phyloP scores from a whole-genome alignment of 2,888 invertebrate genomes.

The Pegoplata infirma region DNA sequence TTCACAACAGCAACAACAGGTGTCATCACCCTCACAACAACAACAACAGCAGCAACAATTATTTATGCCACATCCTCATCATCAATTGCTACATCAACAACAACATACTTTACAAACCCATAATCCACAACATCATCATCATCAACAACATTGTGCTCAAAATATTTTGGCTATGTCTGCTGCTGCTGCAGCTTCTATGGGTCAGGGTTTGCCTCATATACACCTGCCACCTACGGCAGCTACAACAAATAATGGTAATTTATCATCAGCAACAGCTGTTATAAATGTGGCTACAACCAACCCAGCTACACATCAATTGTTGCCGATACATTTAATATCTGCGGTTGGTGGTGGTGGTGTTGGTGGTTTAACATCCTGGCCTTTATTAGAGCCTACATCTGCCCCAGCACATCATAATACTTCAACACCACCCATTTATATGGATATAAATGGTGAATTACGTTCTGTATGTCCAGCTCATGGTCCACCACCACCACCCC shows the following conservation, averaged over 20 bases:
- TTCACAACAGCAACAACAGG: slow-evolving; percentile 66
- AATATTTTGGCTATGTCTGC: slow-evolving; percentile 62
- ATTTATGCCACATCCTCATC: slow-evolving; percentile 54
- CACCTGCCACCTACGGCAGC: slow-evolving; percentile 68
- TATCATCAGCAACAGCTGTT: slow-evolving; percentile 73
- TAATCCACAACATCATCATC: slow-evolving; percentile 63
- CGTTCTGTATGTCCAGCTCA: slow-evolving; percentile 78
- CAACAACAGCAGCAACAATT: slow-evolving; percentile 60
- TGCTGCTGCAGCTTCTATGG: slow-evolving; percentile 24
- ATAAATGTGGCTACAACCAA: slow-evolving; percentile 65
- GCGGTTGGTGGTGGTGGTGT: slow-evolving; percentile 40
- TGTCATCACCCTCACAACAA: slow-evolving; percentile 55
- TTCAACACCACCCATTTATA: slow-evolving; percentile 78
- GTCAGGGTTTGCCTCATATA: slow-evolving; percentile 64
- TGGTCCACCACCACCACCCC: slow-evolving; percentile 71
- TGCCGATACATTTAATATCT: slow-evolving; percentile 56
- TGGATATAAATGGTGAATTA: slow-evolving; percentile 81
- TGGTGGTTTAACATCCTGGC: no score
- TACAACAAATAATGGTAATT: slow-evolving; percentile 75
- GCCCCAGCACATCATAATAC: no score
- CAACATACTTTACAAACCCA: slow-evolving; percentile 46
- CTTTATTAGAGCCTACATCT: slow-evolving; percentile 32
- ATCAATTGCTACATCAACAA: slow-evolving; percentile 20
- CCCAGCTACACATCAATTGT: slow-evolving; percentile 30
- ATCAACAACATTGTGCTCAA: slow-evolving; percentile 71